phyloP scores from a whole-genome alignment of 2,888 invertebrate genomes.

The Cantharis rufa region DNA sequence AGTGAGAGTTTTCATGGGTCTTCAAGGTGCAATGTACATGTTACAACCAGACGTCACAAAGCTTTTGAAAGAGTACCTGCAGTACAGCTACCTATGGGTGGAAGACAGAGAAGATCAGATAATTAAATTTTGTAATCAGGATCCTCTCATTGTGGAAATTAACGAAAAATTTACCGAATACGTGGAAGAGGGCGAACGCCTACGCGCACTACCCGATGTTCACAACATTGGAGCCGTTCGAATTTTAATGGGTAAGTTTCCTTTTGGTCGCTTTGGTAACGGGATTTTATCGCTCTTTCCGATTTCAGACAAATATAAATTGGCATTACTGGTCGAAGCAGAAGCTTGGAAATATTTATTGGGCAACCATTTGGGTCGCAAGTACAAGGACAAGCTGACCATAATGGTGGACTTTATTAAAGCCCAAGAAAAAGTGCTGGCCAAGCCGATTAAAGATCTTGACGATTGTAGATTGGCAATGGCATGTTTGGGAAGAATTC shows the following conservation, averaged over 20 bases:
- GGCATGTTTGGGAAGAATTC: constrained; percentile 74
- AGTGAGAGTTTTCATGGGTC: constrained; percentile 71
- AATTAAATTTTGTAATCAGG: constrained; percentile 68
- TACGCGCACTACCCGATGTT: constrained; percentile 64
- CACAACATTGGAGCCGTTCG: constrained; percentile 79
- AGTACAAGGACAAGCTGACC: constrained; percentile 71
- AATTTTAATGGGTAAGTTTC: constrained; percentile 69
- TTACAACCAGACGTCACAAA: constrained; percentile 70
- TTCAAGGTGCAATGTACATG: constrained; percentile 75
- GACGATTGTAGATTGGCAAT: constrained; percentile 78
- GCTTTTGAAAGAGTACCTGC: constrained; percentile 50
- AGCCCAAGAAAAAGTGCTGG: constrained; percentile 71
- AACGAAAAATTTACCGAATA: constrained; percentile 75
- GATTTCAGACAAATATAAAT: constrained; percentile 64
- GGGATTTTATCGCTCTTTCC: neutral
- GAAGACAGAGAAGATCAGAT: constrained; percentile 71
- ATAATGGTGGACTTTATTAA: constrained; percentile 77
- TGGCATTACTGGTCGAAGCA: constrained; percentile 73
- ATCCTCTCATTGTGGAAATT: constrained; percentile 77
- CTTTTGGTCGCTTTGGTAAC: neutral
- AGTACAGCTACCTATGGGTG: constrained; percentile 75
- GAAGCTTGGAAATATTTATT: constrained; percentile 77
- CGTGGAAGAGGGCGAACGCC: constrained; percentile 67
- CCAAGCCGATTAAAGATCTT: constrained; percentile 73
- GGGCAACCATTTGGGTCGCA: constrained; percentile 69